A percentile compares a stretch with the other conserved stretches of the same genome.
Evolutionary conservation across 2,888 invertebrate species (phyloP).

Genomic region (Drosophila flavopinicola): DNA sequence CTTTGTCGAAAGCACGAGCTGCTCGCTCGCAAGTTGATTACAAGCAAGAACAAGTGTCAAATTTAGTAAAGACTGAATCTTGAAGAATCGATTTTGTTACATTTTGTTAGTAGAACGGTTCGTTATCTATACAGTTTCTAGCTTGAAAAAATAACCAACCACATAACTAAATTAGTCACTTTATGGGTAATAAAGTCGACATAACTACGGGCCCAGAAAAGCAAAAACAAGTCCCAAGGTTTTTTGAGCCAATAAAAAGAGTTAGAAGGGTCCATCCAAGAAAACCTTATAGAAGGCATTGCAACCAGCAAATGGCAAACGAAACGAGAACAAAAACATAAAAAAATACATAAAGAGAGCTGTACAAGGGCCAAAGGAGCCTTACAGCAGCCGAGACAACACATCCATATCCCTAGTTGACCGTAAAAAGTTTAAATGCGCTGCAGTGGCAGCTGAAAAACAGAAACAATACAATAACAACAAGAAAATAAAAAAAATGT

Average conservation of each 20-base stretch:
- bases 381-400: constrained; percentile 10
- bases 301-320: constrained; percentile 21
- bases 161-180: constrained; percentile 14
- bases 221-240: neutral
- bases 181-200: constrained; percentile 28
- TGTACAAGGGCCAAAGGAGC: neutral
- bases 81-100: neutral
- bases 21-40: constrained; percentile 5
- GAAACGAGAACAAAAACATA: constrained; percentile 2
- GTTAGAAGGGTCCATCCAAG: constrained; percentile 1
- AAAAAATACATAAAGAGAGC: neutral
- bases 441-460: constrained; percentile 34
- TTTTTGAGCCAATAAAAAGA: constrained; percentile 28
- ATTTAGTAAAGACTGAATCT: neutral
- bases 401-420: constrained; percentile 49
- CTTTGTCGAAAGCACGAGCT: neutral
- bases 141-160: neutral
- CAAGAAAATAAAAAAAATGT: constrained; percentile 20
- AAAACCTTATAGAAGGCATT: constrained; percentile 10
- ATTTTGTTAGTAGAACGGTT: neutral
- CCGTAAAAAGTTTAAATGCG: constrained; percentile 57
- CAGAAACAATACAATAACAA: constrained; percentile 1
- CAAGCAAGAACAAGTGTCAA: neutral
- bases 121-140: too few relatives aligned
- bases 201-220: neutral